These are phyloP conservation scores for Periophthalmus modestus DNA, from an alignment of 2,113 vertebrate species.

Conservation along the genomic window DNA sequence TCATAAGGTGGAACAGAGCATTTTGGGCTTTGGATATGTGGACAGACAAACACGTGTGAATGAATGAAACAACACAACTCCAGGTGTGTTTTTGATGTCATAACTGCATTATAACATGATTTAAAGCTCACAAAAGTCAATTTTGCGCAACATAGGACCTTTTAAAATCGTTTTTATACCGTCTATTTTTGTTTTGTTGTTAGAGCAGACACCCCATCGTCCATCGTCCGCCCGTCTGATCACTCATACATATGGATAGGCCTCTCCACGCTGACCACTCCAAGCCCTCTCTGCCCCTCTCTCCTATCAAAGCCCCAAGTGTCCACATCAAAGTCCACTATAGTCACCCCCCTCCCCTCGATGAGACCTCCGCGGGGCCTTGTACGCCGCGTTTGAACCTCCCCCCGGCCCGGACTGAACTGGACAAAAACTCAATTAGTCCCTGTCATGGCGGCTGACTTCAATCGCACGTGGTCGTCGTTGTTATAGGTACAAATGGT, in stretches of 20 bases:
- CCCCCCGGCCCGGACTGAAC: constrained; percentile 73
- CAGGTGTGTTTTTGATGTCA: no score
- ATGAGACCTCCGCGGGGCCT: constrained; percentile 10
- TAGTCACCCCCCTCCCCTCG: neutral
- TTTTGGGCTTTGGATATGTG: no score
- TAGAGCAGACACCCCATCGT: neutral
- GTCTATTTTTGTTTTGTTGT: neutral
- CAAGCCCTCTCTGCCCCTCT: constrained; percentile 76
- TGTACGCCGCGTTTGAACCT: constrained; percentile 83
- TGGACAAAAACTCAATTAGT: constrained; percentile 87
- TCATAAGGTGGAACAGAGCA: no score
- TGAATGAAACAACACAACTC: no score
- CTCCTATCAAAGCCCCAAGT: constrained; percentile 86
- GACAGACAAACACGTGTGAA: no score
- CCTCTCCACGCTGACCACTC: constrained; percentile 48
- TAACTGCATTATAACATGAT: no score
- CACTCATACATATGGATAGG: constrained; percentile 64
- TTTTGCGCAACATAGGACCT: no score
- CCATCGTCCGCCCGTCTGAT: constrained; percentile 20
- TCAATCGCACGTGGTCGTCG: constrained; percentile 50
- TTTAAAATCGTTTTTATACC: neutral
- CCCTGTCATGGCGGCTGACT: constrained; percentile 38
- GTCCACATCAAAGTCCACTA: constrained; percentile 85
- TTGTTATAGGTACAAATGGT: neutral
- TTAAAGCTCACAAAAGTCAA: no score